Evolutionary conservation across 2,888 invertebrate species (phyloP).

Genomic region (Drosophila suboccidentalis): DNA sequence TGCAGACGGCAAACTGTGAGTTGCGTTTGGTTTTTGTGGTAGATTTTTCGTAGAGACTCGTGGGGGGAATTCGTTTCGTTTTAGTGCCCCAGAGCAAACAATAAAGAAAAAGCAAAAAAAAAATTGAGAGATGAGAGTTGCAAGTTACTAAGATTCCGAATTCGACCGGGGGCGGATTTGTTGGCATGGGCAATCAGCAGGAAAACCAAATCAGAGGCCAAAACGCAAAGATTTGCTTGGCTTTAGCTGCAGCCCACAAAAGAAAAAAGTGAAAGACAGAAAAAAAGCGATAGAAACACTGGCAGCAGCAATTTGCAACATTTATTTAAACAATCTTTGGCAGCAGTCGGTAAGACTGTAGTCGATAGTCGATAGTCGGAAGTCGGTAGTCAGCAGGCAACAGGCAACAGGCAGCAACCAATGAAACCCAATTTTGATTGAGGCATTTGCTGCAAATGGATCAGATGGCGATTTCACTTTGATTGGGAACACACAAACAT

Average conservation of each 20-base stretch:
- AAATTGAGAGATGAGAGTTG: background rate
- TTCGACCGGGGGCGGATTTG: slow-evolving; percentile 42
- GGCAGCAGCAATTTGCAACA: slow-evolving; percentile 51
- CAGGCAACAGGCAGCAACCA: slow-evolving; percentile 37
- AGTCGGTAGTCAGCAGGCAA: slow-evolving; percentile 3
- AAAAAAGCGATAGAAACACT: slow-evolving; percentile 17
- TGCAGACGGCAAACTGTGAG: slow-evolving; percentile 42
- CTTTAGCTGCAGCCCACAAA: slow-evolving; percentile 22
- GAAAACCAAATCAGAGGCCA: slow-evolving; percentile 32
- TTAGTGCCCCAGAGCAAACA: slow-evolving; percentile 48
- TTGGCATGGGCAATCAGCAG: slow-evolving; percentile 54
- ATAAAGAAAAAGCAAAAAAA: slow-evolving; percentile 4
- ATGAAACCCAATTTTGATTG: slow-evolving; percentile 51
- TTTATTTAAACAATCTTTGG: slow-evolving; percentile 60
- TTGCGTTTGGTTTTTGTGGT: slow-evolving; percentile 8
- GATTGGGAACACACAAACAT: slow-evolving; percentile 26
- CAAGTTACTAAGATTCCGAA: slow-evolving; percentile 18
- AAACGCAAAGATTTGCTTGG: slow-evolving; percentile 51
- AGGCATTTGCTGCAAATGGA: slow-evolving; percentile 54
- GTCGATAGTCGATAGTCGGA: background rate
- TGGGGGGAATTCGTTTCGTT: slow-evolving; percentile 18
- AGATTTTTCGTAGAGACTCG: background rate
- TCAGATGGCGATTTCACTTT: slow-evolving; percentile 52
- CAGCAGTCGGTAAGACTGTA: slow-evolving; percentile 6
- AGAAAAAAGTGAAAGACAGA: slow-evolving; percentile 5